phyloP scores from a whole-genome alignment of 1,140 invertebrate genomes.

The Conus ventricosus region DNA sequence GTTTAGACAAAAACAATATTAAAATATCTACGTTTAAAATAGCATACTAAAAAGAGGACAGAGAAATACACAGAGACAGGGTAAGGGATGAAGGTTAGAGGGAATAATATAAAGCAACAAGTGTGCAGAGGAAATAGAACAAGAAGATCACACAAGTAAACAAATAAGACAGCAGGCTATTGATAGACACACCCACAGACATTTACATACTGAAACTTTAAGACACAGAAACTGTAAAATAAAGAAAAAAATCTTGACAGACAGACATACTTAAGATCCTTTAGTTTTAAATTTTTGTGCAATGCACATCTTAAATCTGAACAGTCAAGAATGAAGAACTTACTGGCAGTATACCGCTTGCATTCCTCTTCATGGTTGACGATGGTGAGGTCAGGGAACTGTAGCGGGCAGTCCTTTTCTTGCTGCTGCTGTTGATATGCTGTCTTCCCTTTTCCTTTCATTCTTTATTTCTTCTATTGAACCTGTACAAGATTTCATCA shows the following conservation, averaged over 20 bases:
- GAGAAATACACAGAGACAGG: too few relatives aligned
- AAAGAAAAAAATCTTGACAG: not conserved
- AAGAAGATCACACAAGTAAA: too few relatives aligned
- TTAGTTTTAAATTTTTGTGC: not conserved
- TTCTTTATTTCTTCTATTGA: conserved; percentile 20
- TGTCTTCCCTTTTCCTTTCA: conserved; percentile 65
- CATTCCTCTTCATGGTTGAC: conserved; percentile 72
- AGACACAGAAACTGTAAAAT: not conserved
- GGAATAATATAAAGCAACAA: too few relatives aligned
- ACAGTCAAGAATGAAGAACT: conserved; percentile 25
- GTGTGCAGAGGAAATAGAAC: too few relatives aligned
- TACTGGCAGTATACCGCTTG: conserved; percentile 71
- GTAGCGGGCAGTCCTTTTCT: conserved; percentile 73
- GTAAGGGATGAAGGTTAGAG: too few relatives aligned
- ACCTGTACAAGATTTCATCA: too few relatives aligned
- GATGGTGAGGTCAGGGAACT: conserved; percentile 73
- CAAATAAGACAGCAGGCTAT: too few relatives aligned
- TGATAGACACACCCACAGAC: too few relatives aligned
- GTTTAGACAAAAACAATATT: too few relatives aligned
- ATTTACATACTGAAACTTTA: too few relatives aligned
- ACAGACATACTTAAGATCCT: not conserved
- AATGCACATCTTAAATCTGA: not conserved
- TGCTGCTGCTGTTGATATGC: conserved; percentile 36
- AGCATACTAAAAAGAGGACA: too few relatives aligned
- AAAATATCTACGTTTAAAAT: too few relatives aligned